phyloP scores from a whole-genome alignment of 2,113 vertebrate genomes.

The Sterna hirundo region DNA sequence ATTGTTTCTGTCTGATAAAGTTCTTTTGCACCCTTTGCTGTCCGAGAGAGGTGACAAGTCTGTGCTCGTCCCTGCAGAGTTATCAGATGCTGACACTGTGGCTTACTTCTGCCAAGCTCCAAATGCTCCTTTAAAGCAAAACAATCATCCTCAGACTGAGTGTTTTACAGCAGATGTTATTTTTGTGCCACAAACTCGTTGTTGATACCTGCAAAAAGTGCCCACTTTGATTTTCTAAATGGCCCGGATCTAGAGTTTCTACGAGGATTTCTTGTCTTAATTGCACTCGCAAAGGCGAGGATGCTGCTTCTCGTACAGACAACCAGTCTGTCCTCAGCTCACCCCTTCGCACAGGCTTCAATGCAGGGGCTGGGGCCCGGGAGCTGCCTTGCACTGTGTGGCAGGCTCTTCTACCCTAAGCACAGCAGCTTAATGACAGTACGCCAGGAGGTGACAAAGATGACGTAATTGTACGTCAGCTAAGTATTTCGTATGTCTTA shows the following conservation, averaged over 20 bases:
- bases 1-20: conserved; percentile 1
- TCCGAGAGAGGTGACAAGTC: background rate
- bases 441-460: background rate
- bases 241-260: background rate
- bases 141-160: background rate
- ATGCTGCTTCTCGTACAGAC: background rate
- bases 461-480: background rate
- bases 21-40: conserved; percentile 16
- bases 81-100: background rate
- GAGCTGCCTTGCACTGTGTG: background rate
- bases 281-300: background rate
- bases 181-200: background rate
- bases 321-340: background rate
- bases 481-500: fast-evolving
- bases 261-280: background rate
- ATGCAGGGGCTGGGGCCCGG: background rate
- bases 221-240: background rate
- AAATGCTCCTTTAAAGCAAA: background rate
- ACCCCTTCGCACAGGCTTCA: background rate
- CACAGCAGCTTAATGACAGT: background rate
- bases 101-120: background rate
- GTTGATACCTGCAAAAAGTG: background rate
- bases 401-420: background rate
- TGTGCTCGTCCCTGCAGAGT: background rate
- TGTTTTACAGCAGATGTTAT: background rate